These are phyloP conservation scores for Planiliza haematocheilus DNA, from an alignment of 2,113 vertebrate genomes.

Conservation along the genomic window DNA sequence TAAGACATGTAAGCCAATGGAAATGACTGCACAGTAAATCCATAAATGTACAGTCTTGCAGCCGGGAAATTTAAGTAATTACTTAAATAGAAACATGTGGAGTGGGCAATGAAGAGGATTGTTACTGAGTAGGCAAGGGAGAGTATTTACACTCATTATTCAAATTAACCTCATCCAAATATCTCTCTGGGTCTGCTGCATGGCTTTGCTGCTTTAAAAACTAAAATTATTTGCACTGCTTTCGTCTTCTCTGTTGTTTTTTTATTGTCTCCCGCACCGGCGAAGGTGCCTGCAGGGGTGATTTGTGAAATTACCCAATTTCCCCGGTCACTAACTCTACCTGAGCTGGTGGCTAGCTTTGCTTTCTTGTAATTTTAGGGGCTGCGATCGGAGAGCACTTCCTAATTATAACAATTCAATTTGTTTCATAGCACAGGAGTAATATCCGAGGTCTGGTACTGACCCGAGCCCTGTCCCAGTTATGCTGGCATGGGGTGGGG, in stretches of 20 bases:
- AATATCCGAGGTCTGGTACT: conserved; percentile 24
- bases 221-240: conserved; percentile 50
- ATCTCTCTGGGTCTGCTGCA: conserved; percentile 61
- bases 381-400: conserved; percentile 36
- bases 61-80: conserved; percentile 45
- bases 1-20: conserved; percentile 34
- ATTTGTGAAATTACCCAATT: conserved; percentile 60
- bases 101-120: conserved; percentile 59
- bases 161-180: conserved; percentile 75
- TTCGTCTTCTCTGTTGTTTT: conserved; percentile 38
- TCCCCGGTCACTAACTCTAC: conserved; percentile 21
- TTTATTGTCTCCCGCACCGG: conserved; percentile 50
- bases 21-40: conserved; percentile 46
- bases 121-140: conserved; percentile 55
- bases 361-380: conserved; percentile 25
- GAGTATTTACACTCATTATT: conserved; percentile 77
- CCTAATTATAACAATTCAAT: conserved; percentile 44
- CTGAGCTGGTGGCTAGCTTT: not conserved
- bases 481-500: conserved; percentile 35
- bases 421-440: conserved; percentile 10
- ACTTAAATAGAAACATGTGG: conserved; percentile 59
- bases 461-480: conserved; percentile 31
- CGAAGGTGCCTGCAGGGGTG: conserved; percentile 30
- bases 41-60: conserved; percentile 27
- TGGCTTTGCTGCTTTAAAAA: conserved; percentile 63